phyloP scores from a whole-genome alignment of 2,797 vertebrate genomes.

The Lutjanus campechanus region DNA sequence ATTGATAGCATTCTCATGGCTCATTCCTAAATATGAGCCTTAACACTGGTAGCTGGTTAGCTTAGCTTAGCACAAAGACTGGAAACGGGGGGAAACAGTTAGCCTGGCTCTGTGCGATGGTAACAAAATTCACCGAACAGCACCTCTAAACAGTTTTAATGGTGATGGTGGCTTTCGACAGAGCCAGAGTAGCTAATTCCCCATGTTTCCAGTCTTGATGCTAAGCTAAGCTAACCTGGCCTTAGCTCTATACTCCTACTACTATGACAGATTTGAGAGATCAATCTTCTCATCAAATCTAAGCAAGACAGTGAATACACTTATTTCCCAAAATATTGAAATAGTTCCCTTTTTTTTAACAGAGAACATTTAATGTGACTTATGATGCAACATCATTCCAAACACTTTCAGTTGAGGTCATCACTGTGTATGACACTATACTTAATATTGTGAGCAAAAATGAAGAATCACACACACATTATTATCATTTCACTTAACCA shows the following conservation, averaged over 20 bases:
- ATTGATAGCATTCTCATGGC: background rate
- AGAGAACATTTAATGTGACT: background rate
- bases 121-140: background rate
- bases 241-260: background rate
- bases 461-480: too few relatives aligned
- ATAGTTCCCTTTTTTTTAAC: background rate
- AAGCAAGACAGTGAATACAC: background rate
- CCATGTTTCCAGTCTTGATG: background rate
- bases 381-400: background rate
- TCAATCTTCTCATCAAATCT: background rate
- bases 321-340: background rate
- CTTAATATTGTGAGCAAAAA: background rate
- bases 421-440: background rate
- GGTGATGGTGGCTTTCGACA: background rate
- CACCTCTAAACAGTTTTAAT: background rate
- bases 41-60: background rate
- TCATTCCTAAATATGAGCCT: background rate
- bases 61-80: background rate
- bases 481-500: background rate
- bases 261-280: background rate
- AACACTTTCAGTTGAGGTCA: background rate
- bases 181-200: background rate
- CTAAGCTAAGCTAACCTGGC: slow-evolving; percentile 1
- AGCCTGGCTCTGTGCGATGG: background rate
- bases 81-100: too few relatives aligned